Conservation (phyloP, 2,113 vertebrate genomes). For the Callorhinus ursinus region DNA sequence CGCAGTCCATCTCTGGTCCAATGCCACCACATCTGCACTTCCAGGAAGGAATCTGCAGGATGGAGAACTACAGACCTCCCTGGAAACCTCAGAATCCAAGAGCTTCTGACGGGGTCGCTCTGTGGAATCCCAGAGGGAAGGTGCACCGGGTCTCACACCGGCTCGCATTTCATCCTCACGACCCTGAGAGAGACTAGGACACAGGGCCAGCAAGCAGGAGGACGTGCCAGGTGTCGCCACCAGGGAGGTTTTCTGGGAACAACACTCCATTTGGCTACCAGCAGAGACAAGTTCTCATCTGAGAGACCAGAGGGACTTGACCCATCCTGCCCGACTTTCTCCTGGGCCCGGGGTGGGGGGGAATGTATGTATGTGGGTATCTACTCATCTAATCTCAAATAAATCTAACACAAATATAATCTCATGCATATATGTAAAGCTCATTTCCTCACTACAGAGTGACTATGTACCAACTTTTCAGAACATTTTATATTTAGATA, state of each 20-base stretch:
- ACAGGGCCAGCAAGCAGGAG: background rate
- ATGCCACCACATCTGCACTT: background rate
- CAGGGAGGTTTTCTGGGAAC: too few species aligned
- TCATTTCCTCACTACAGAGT: slow-evolving; percentile 22
- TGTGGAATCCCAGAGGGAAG: background rate
- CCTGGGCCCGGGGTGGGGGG: background rate
- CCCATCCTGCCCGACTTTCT: background rate
- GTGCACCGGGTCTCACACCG: background rate
- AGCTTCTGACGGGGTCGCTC: background rate
- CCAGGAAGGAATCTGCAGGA: background rate
- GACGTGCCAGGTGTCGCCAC: fast-evolving
- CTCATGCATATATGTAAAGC: background rate
- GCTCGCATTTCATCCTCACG: fast-evolving
- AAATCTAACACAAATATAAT: background rate
- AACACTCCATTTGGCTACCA: background rate
- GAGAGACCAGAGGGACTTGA: background rate
- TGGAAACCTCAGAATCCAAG: background rate
- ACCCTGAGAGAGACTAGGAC: background rate
- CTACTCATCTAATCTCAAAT: background rate
- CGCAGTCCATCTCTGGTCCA: background rate
- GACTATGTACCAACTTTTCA: background rate
- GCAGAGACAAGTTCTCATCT: background rate
- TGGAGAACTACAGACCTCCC: background rate
- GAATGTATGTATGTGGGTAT: too few species aligned
- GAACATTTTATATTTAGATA: background rate